Conservation (phyloP, 2,888 invertebrate genomes). For the Phortica magna region DNA sequence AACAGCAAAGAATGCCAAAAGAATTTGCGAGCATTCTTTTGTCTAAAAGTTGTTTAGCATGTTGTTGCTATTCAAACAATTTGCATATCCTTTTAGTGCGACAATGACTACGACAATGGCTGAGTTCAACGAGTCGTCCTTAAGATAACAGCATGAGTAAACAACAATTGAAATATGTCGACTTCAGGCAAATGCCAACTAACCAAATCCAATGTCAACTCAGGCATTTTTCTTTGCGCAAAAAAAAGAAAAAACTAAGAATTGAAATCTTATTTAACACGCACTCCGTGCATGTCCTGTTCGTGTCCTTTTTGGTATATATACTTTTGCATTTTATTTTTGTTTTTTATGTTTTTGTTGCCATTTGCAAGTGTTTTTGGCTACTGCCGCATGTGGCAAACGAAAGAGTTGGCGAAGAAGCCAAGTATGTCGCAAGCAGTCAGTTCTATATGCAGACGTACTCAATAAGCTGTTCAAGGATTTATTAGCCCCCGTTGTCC, state of each 20-base stretch:
- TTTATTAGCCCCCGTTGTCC: slow-evolving; percentile 70
- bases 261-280: slow-evolving; percentile 69
- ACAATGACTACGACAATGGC: slow-evolving; percentile 51
- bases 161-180: slow-evolving; percentile 41
- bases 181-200: slow-evolving; percentile 41
- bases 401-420: not conserved
- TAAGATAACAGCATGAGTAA: slow-evolving; percentile 54
- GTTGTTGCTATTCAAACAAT: slow-evolving; percentile 69
- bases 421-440: slow-evolving; percentile 45
- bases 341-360: not conserved
- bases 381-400: not conserved
- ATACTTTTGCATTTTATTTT: slow-evolving; percentile 3
- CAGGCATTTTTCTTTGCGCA: slow-evolving; percentile 57
- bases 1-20: slow-evolving; percentile 48
- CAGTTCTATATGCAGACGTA: slow-evolving; percentile 73
- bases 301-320: not conserved
- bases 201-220: slow-evolving; percentile 73
- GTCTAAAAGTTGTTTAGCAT: slow-evolving; percentile 62
- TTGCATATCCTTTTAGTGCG: slow-evolving; percentile 71
- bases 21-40: slow-evolving; percentile 52
- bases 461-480: slow-evolving; percentile 77
- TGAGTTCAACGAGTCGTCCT: slow-evolving; percentile 49
- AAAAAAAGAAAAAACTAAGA: slow-evolving; percentile 38
- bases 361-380: not conserved
- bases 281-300: slow-evolving; percentile 51